These are phyloP conservation scores for Drosophila neotestacea DNA, from an alignment of 2,888 invertebrate species.

Conservation along the genomic window DNA sequence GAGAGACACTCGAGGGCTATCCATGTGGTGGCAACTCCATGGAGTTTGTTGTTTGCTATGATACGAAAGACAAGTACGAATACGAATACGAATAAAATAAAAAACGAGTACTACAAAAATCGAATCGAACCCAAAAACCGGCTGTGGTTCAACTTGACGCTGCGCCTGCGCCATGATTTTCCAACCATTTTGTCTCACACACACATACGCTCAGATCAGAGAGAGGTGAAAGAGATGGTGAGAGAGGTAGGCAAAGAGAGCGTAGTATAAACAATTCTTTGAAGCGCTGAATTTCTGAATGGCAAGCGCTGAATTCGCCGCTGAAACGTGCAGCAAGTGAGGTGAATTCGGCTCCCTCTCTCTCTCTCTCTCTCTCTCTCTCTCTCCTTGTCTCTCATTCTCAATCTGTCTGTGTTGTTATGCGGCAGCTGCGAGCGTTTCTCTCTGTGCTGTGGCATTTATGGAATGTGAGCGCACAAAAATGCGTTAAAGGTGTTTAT, in stretches of 20 bases:
- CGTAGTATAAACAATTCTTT: slow-evolving; percentile 36
- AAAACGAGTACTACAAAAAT: slow-evolving; percentile 18
- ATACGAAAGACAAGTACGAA: slow-evolving; percentile 37
- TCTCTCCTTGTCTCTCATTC: slow-evolving; percentile 12
- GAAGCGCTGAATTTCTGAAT: slow-evolving; percentile 73
- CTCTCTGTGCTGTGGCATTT: slow-evolving; percentile 64
- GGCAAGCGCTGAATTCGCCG: slow-evolving; percentile 60
- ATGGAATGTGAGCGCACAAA: slow-evolving; percentile 80
- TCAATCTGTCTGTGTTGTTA: neutral
- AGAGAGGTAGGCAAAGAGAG: slow-evolving; percentile 18
- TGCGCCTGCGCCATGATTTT: slow-evolving; percentile 76
- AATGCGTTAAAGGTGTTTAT: slow-evolving; percentile 81
- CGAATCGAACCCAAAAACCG: slow-evolving; percentile 56
- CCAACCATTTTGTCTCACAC: slow-evolving; percentile 74
- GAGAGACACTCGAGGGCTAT: slow-evolving; percentile 15
- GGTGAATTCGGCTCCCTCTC: slow-evolving; percentile 61
- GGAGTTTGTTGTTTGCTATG: slow-evolving; percentile 44
- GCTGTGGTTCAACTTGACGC: slow-evolving; percentile 37
- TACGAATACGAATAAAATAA: slow-evolving; percentile 12
- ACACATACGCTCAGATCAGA: slow-evolving; percentile 1
- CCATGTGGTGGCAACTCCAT: slow-evolving; percentile 7
- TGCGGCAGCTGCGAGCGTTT: slow-evolving; percentile 22
- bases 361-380: slow-evolving; percentile 14
- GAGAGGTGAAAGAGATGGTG: slow-evolving; percentile 5
- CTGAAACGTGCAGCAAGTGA: slow-evolving; percentile 54